phyloP scores from a whole-genome alignment of 2,113 vertebrate species.

The Microtus richardsoni region DNA sequence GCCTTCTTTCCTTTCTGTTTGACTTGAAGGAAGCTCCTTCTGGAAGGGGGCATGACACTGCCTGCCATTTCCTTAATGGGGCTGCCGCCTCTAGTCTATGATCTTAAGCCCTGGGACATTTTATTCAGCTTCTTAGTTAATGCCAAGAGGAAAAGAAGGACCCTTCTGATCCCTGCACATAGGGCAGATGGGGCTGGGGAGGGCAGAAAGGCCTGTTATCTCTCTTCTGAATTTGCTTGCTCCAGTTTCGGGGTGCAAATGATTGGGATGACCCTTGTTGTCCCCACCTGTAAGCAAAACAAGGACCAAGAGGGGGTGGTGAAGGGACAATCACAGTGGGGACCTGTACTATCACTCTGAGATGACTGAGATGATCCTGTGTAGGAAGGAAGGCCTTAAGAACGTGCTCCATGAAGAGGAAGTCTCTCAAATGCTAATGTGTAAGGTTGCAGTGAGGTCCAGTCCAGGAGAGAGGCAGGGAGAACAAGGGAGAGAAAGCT shows the following conservation, averaged over 20 bases:
- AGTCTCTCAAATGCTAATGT: not conserved
- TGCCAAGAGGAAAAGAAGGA: not conserved
- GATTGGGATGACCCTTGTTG: too few species aligned
- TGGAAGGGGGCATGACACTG: not conserved
- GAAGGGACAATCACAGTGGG: not conserved
- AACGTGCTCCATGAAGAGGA: not conserved
- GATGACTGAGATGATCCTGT: not conserved
- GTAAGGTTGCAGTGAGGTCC: not conserved
- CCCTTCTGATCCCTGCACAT: not conserved
- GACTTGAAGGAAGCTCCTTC: not conserved
- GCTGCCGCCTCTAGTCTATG: not conserved
- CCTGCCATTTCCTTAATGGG: not conserved
- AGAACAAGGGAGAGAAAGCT: not conserved
- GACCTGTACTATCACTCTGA: not conserved
- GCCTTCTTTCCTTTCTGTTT: not conserved
- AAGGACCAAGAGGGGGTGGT: not conserved
- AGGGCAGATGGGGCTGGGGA: not conserved
- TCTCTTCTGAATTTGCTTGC: not conserved
- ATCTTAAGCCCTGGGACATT: not conserved
- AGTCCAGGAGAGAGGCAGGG: not conserved
- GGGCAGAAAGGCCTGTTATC: not conserved
- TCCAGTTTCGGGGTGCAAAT: not conserved
- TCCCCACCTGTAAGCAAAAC: not conserved
- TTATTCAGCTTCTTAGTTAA: not conserved
- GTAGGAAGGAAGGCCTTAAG: not conserved